Evolutionary conservation across 2,113 vertebrate genomes (phyloP).

Genomic region (Athene noctua): DNA sequence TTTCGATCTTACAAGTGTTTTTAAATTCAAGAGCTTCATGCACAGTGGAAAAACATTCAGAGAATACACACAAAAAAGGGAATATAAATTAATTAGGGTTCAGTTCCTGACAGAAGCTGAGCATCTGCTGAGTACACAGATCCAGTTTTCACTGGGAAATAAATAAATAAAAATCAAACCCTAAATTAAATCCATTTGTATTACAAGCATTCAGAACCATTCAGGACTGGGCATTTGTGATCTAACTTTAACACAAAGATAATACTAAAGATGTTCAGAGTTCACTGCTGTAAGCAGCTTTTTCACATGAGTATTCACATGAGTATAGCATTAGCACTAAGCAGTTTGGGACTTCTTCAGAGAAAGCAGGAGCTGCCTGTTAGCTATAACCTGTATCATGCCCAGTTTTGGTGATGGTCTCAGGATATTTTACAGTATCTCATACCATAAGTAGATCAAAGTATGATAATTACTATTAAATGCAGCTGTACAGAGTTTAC

Average conservation of each 20-base stretch:
- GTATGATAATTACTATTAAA: background rate
- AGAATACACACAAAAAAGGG: background rate
- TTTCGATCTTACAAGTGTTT: background rate
- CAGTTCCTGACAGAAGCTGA: conserved; percentile 24
- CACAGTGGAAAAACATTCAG: conserved; percentile 8
- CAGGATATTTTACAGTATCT: background rate
- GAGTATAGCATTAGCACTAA: rapidly evolving
- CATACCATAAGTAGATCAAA: background rate
- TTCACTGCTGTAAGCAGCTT: background rate
- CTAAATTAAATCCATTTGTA: conserved; percentile 11
- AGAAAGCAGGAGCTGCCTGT: background rate
- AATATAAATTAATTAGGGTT: conserved; percentile 6
- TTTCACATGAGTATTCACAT: background rate
- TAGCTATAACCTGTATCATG: background rate
- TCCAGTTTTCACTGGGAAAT: background rate
- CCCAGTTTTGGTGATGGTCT: background rate
- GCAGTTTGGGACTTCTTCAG: background rate
- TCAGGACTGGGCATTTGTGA: background rate
- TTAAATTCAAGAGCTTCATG: conserved; percentile 30
- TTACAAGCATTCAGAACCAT: background rate
- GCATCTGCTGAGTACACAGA: conserved; percentile 19
- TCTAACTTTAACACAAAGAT: background rate
- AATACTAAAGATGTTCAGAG: background rate
- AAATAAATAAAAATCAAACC: conserved; percentile 13
- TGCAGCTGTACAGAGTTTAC: background rate